Percentiles rank a stretch among this genome's conserved stretches.
Evolutionary conservation across 2,888 invertebrate species (phyloP).

Genomic region (Cataglyphis cursor): DNA sequence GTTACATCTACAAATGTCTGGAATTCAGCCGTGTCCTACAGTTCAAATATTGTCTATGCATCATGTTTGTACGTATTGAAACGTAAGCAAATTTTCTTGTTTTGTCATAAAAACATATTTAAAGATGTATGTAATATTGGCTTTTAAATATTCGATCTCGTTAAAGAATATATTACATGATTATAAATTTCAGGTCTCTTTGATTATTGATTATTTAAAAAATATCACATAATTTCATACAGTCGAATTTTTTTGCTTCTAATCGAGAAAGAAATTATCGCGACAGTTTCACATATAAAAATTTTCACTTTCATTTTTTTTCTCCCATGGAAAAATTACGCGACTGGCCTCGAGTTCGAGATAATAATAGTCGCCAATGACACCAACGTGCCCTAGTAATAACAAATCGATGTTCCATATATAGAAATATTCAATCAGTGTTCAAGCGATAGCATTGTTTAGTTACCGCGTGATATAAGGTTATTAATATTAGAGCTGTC

Average conservation of each 20-base stretch:
- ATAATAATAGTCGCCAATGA: conserved; percentile 51
- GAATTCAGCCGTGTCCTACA: neutral
- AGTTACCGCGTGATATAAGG: conserved; percentile 35
- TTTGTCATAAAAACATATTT: neutral
- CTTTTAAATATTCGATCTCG: neutral
- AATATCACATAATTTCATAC: neutral
- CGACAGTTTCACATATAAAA: neutral
- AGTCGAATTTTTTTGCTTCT: neutral
- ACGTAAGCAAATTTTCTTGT: neutral
- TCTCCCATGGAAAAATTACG: neutral
- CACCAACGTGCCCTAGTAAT: conserved; percentile 30
- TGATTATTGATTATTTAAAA: neutral
- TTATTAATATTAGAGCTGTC: conserved; percentile 48
- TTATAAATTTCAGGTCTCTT: neutral
- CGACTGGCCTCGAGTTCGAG: conserved; percentile 7
- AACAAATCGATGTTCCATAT: conserved; percentile 36
- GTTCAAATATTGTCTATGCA: neutral
- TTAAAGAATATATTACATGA: neutral
- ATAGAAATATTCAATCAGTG: conserved; percentile 22
- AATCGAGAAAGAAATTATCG: neutral
- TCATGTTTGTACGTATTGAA: conserved; percentile 5
- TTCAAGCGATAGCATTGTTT: conserved; percentile 18
- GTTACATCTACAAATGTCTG: neutral
- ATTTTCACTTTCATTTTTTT: conserved; percentile 33
- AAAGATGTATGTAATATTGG: neutral